A percentile compares a stretch with the other conserved stretches of the same genome.
phyloP scores from a whole-genome alignment of 2,888 invertebrate genomes.

The Podotricha telesiphe region DNA sequence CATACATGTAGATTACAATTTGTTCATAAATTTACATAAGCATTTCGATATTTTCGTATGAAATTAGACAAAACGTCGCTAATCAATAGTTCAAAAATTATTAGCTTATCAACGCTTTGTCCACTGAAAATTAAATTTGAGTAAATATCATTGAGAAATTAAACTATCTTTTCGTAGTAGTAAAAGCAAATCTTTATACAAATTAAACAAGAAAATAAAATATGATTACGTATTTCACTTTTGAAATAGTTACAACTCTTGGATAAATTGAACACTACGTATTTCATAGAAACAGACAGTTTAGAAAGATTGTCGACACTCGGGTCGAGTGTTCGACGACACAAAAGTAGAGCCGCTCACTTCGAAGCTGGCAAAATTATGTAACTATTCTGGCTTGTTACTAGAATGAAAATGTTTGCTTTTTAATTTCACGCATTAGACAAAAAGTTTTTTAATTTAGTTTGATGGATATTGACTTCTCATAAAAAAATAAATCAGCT shows the following conservation, averaged over 20 bases:
- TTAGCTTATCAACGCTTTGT: not conserved
- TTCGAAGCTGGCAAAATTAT: conserved; percentile 29
- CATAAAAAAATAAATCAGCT: too few species aligned
- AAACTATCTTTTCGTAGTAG: not conserved
- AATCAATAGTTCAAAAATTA: not conserved
- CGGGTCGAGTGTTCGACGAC: conserved; percentile 29
- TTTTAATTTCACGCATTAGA: conserved; percentile 20
- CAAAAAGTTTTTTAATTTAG: not conserved
- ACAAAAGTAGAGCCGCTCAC: conserved; percentile 37
- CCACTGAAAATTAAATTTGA: not conserved
- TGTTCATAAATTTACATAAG: too few species aligned
- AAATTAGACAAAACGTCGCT: too few species aligned
- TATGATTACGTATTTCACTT: not conserved
- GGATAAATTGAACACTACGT: conserved; percentile 16
- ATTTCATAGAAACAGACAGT: conserved; percentile 28
- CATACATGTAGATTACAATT: too few species aligned
- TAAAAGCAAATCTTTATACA: conserved; percentile 5
- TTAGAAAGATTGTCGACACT: conserved; percentile 28
- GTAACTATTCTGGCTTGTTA: conserved; percentile 16
- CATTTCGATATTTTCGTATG: too few species aligned
- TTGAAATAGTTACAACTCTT: conserved; percentile 16
- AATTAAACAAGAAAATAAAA: conserved; percentile 3
- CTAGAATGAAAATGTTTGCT: conserved; percentile 13
- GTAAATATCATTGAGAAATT: not conserved
- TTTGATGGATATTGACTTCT: too few species aligned